Evolutionary conservation across 2,888 invertebrate species (phyloP).

Genomic region (Cataglyphis altisquamis): DNA sequence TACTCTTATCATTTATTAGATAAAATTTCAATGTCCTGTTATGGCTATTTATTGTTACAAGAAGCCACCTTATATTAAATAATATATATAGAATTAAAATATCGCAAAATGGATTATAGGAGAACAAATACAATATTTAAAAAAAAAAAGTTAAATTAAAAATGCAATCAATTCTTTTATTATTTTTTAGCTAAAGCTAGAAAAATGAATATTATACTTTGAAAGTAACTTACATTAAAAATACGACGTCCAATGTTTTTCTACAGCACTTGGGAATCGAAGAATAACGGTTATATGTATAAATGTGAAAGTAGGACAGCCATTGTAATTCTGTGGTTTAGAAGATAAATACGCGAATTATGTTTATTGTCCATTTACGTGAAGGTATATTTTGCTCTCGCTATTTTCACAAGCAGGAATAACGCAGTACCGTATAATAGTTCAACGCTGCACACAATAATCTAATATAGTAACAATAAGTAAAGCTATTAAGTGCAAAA

Average conservation of each 20-base stretch:
- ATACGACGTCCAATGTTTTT: neutral
- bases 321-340: neutral
- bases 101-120: neutral
- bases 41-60: neutral
- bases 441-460: constrained; percentile 18
- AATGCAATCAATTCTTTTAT: neutral
- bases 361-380: constrained; percentile 36
- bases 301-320: neutral
- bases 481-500: constrained; percentile 36
- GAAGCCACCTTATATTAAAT: neutral
- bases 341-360: constrained; percentile 27
- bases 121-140: neutral
- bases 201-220: neutral
- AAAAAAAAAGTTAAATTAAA: neutral
- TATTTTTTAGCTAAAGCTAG: neutral
- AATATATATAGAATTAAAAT: neutral
- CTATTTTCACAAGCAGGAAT: constrained; percentile 27
- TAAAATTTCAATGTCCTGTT: neutral
- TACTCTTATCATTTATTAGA: neutral
- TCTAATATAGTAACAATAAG: constrained; percentile 19
- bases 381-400: constrained; percentile 28
- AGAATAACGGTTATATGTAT: neutral
- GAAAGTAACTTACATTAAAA: neutral
- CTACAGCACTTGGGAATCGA: neutral
- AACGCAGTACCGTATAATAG: constrained; percentile 12